Evolutionary conservation across 2,888 invertebrate genomes (phyloP), one percentile per base, ranked within the genome.

Genomic region (Morpho achilles): DNA sequence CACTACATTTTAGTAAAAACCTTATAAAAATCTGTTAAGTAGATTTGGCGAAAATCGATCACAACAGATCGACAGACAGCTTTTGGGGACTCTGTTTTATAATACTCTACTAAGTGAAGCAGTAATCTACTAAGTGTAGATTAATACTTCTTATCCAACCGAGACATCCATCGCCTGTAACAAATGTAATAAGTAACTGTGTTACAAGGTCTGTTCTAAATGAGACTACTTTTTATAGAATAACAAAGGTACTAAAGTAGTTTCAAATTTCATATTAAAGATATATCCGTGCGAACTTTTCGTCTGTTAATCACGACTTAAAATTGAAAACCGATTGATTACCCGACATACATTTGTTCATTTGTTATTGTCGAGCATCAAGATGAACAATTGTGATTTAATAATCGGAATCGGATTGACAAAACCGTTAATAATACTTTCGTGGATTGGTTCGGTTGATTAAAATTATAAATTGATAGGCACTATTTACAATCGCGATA

Each of bases 241-340:
- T 16, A 16, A 46, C 49, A 51, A 58, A 58, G 58, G 53, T 55
- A 58, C 63, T 60, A 56, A 59, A 56, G 59, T 58, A 54, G 51
- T 56, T 53, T 43, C 39, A 52, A 46, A 46, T 56, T 40, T 45
- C 51, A 53, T 58, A 55, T 51, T 44, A 23, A 46, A 53, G 51
- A 43, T 61, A 63, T 59, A 61, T 54, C 63, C 61, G 63, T 61
- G 63, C 56, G 63, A 63, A 63, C 59, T 41, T 42, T 49, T 44
- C 41, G 40, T n/a, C 56, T 59, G 58, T 61, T 58, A 61, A 56
- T 61, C 61, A 61, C 39, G 46, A 16, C 47, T 59, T 52, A 44
- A 49, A 51, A 53, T 58, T 45, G 32, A 10, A 8, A 53, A 32
- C 10, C 43, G 45, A 53, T 53, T 39, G 53, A 53, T 40, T 45